Conservation (phyloP, 2,888 invertebrate genomes). For the Dendrolimus houi region DNA sequence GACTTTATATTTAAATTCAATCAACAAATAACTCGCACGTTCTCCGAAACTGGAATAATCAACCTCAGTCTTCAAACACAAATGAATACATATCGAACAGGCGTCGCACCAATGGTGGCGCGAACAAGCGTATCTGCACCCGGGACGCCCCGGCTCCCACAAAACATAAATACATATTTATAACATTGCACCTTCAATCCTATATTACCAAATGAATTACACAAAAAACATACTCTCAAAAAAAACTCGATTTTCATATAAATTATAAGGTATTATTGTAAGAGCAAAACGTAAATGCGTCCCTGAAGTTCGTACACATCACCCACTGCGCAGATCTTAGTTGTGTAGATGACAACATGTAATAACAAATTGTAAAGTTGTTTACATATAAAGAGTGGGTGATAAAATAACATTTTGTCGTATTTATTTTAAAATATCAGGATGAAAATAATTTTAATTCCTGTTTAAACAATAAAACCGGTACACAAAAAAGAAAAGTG, state of each 20-base stretch:
- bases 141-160: slow-evolving; percentile 13
- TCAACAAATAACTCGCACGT: slow-evolving; percentile 74
- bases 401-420: too few relatives aligned
- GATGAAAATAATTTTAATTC: too few relatives aligned
- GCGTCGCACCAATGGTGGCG: slow-evolving; percentile 44
- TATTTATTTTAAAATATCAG: too few relatives aligned
- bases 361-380: too few relatives aligned
- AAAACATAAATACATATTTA: slow-evolving; percentile 45
- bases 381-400: too few relatives aligned
- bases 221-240: slow-evolving; percentile 52
- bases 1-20: slow-evolving; percentile 75
- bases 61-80: slow-evolving; percentile 74
- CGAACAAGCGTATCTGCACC: slow-evolving; percentile 35
- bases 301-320: too few relatives aligned
- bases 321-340: too few relatives aligned
- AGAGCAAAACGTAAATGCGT: too few relatives aligned
- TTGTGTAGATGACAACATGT: too few relatives aligned
- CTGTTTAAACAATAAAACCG: too few relatives aligned
- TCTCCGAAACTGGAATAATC: slow-evolving; percentile 72
- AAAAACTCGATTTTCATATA: slow-evolving; percentile 33
- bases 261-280: slow-evolving; percentile 9
- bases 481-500: too few relatives aligned
- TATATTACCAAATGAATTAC: slow-evolving; percentile 47
- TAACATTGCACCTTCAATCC: slow-evolving; percentile 72
- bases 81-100: slow-evolving; percentile 59